Base-by-base conservation (phyloP, 2,888 invertebrate genomes). In the Biston stratarius region DNA sequence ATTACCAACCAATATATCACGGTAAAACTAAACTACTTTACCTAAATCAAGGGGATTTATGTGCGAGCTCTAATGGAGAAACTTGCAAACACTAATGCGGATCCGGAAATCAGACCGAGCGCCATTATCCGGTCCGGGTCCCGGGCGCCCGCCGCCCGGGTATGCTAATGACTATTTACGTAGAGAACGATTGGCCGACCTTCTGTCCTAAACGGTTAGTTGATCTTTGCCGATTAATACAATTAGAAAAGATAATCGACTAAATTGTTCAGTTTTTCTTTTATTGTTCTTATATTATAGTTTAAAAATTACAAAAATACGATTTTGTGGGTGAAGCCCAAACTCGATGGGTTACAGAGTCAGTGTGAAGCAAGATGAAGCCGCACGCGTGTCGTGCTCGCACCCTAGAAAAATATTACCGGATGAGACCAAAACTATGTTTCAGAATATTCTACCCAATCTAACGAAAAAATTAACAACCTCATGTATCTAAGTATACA, bases 21-120 rank as follows among this genome's bases (percentile, higher is more conserved):
- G 60, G 67, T 64, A 56, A 61, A 70, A 70, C 71, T 66, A 71
- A 73, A 69, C 64, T 45, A 70, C 71, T 71, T 72, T 69, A 70
- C 71, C 77, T 85, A 87, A 84, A 86, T 86, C 86, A 86, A 81
- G 76, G 74, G 77, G 83, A 85, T 84, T 84, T 85, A 84, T 82
- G 75, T 74, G 62, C 69, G 61, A 64, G 67, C 64, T 60, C 74
- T 81, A 86, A 86, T 86, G 86, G 82, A 73, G 72, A 77, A 84
- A 84, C 82, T 83, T 83, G 48, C 59, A 75, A 85, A 84, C 82
- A 72, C 75, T 77, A 76, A 78, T 74, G 76, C 61, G 66, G 61
- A 60, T 72, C 73, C 75, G 62, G 63, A 63, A 78, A 77, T 78
- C 78, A 76, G 74, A 71, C 75, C 69, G 70, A 71, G 70, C 69